Base-by-base conservation (phyloP, 2,888 invertebrate genomes). In the Noctua fimbriata region DNA sequence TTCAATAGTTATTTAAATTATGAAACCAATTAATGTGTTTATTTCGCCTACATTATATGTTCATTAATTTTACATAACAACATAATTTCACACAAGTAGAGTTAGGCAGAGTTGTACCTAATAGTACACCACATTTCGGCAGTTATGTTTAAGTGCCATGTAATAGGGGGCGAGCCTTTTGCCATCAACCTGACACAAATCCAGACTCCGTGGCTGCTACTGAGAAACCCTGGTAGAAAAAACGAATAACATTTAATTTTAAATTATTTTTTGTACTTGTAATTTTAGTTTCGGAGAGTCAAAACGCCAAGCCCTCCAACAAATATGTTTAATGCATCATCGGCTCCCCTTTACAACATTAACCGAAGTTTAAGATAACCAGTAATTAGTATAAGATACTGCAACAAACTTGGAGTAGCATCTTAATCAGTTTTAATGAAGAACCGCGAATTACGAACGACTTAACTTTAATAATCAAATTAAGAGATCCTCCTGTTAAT, bases 391-490 rank as follows among this genome's bases (percentile, higher is more conserved):
- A 78, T 72, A 80, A 79, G 78, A 76, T 78, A 77, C 76, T 76
- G 80, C 63, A 79, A 58, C 75, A 75, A 88, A 77, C 70, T 86
- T 75, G 7, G 49, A 77, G 75, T 49, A 77, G 65, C 71, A 79
- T 75, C 73, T 70, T 82, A 79, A 87, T 87, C 77, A 85, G 85
- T 78, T 82, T 79, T 87, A 83, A 88, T 85, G 58, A 85, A 83
- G 76, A 67, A 71, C 74, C 63, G 52, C 58, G 72, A 74, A 84
- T 85, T 72, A 79, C 73, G 21, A 83, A 83, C 76, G 83, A 76
- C 69, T 74, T 55, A 78, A 77, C 66, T 87, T 88, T 74, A 63
- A 66, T 85, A 79, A 85, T 78, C 47, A 75, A 81, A 81, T 88
- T 82, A 79, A 76, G 76, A 69, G 73, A 73, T 77, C 79, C 80